Evolutionary conservation across 64 coral and sea anemone genomes (phyloP), one percentile per base, ranked within the genome.

Genomic region (Orbicella faveolata): DNA sequence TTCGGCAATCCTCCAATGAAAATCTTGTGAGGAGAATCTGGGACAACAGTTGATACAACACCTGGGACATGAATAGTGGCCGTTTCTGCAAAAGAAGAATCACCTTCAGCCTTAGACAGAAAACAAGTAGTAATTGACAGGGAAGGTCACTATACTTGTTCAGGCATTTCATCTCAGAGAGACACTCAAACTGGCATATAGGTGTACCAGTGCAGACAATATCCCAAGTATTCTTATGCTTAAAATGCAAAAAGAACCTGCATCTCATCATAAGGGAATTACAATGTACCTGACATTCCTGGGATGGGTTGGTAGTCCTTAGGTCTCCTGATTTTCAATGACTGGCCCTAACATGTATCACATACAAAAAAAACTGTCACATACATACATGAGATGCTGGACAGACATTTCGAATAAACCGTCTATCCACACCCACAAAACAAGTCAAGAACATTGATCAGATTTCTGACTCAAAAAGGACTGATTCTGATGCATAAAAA

Each of bases 1-100:
- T 99, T 99, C 69, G 97, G 97, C 61, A 99, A 88, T 69, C 97
- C 97, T 53, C 97, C 97, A 76, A 99, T 99, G 77, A 99, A 99
- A 72, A 99, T 95, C 86, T 99, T 99, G 84, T 99, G 97, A 23
- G 97, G 91, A 11, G 97, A 99, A 75, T 99, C 97, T 62, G 97
- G 97, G 1, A 99, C 97, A 26, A 99, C 97, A 34, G 97, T 99
- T 86, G 97, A 99, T 39, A 99, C 97, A 79, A 99, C 97, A 86
- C 97, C 96, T 89, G 97, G 97, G 14, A 99, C 97, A 96, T 99
- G 97, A 6, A 99, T 87, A 52, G 94, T 95, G 52, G 97, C 93
- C 33, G 93, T 95, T 90, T 98, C 96, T 95, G 79, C 11, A 79
- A 35, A 52, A 23, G 19, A 73, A 87, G 18, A 86, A 78, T 41